A percentile compares a stretch with the other conserved stretches of the same genome.
phyloP scores from a whole-genome alignment of 35 echinoderm and acorn worm genomes.

The Ophioderma brevispina region DNA sequence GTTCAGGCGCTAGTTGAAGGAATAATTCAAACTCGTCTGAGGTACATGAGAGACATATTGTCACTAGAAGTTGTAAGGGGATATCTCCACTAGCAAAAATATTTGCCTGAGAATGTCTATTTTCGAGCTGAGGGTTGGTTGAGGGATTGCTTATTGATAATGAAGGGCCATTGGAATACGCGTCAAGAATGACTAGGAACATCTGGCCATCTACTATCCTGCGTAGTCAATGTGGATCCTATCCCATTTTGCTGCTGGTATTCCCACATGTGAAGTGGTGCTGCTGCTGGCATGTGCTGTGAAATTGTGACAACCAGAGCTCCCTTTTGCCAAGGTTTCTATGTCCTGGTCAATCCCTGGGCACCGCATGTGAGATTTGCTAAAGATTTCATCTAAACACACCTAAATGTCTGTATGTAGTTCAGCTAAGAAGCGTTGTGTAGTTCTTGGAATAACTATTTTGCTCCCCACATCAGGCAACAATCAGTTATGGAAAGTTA shows the following conservation, averaged over 20 bases:
- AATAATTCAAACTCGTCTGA: background rate
- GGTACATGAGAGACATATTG: constrained; percentile 73
- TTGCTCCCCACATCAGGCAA: constrained; percentile 32
- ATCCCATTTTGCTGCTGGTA: constrained; percentile 50
- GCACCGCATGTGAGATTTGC: constrained; percentile 22
- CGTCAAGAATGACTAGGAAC: constrained; percentile 62
- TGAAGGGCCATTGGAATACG: constrained; percentile 55
- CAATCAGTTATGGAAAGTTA: background rate
- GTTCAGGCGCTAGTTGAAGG: constrained; percentile 20
- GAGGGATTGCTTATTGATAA: constrained; percentile 12
- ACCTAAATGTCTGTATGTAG: constrained; percentile 21
- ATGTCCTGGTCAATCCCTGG: constrained; percentile 31
- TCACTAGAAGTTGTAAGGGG: constrained; percentile 55
- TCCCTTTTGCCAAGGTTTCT: constrained; percentile 8
- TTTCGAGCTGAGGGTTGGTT: background rate
- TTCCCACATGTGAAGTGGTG: constrained; percentile 61
- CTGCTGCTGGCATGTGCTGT: constrained; percentile 4
- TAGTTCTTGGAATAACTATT: constrained; percentile 1
- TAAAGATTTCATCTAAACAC: constrained; percentile 33
- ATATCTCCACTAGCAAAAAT: constrained; percentile 67
- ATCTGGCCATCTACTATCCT: constrained; percentile 23
- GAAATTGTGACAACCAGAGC: background rate
- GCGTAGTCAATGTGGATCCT: constrained; percentile 60
- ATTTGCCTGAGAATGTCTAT: constrained; percentile 27
- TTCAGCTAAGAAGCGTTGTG: background rate